Evolutionary conservation across 2,113 vertebrate genomes (phyloP).

Genomic region (Solea solea): DNA sequence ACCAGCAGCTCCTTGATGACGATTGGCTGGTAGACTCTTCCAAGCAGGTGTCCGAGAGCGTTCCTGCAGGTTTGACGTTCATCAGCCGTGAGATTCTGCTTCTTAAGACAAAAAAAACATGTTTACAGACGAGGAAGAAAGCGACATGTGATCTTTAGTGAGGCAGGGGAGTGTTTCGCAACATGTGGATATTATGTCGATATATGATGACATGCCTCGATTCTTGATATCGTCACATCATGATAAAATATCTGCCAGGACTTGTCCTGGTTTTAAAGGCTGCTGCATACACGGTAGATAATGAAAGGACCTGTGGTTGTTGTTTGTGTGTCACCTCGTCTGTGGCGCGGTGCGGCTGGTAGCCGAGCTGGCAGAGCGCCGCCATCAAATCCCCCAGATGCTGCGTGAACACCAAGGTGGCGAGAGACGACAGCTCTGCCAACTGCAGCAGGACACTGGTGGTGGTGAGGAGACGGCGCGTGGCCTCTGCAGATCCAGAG

Average conservation of each 20-base stretch:
- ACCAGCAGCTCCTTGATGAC: slow-evolving; percentile 90
- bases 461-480: slow-evolving; percentile 75
- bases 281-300: no score
- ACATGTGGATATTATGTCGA: no score
- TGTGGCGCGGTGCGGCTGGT: slow-evolving; percentile 67
- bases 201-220: no score
- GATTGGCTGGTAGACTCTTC: slow-evolving; percentile 91
- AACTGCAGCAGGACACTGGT: slow-evolving; percentile 78
- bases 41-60: slow-evolving; percentile 81
- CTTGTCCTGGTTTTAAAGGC: no score
- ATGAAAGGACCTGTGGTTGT: no score
- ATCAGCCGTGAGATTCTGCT: slow-evolving; percentile 81
- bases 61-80: slow-evolving; percentile 79
- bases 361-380: slow-evolving; percentile 87
- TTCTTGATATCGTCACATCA: no score
- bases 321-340: no score
- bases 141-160: no score
- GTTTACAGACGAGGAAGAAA: not conserved
- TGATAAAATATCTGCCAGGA: no score
- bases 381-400: slow-evolving; percentile 90
- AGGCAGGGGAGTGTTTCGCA: no score
- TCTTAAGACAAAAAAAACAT: not conserved
- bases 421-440: slow-evolving; percentile 78
- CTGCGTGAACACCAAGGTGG: slow-evolving; percentile 82
- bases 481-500: not conserved